Base-by-base conservation (phyloP, 1,140 invertebrate species). In the Condylostylus longicornis region DNA sequence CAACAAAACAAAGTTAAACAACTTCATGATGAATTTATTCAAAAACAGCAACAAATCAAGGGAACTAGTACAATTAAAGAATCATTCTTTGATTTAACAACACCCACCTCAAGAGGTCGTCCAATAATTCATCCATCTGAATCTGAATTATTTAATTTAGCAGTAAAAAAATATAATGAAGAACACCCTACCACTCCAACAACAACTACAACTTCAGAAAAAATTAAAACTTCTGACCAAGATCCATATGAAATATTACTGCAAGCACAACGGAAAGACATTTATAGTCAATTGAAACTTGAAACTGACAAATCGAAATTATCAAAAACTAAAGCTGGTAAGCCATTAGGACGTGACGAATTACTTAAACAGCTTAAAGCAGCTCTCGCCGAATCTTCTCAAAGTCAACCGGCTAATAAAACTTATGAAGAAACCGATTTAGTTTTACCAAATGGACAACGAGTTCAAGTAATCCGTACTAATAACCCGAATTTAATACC, bases 401-500 rank as follows among this genome's bases (percentile, higher is more conserved):
- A 67, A 42, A 70, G 76, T 41, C 71, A 74, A 20, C 64, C 64
- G 18, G 65, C 68, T n/a, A 66, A 66, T 17, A 75, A 71, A 51
- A 81, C 78, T 43, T 72, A 78, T 22, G 71, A 75, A 3, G 78
- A 77, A 1, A 68, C 77, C 32, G 79, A 82, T 54, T 69, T 82
- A 20, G 69, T 77, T 19, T 49, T 82, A 19, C 69, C 75, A 1
- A 79, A 79, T 48, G 80, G 79, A 8, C 77, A 82, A 53, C 77
- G 75, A 47, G 70, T 80, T 20, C 77, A 77, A 56, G 68, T 82
- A 0, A 78, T 82, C 35, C 64, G 69, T 52, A 72, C 74, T 22
- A 65, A 65, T 2, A 72, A 76, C 54, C 72, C 72, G 5, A 73
- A 74, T 49, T 53, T 75, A 19, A 69, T 76, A 17, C 53, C 54